Evolutionary conservation across 2,113 vertebrate genomes (phyloP).

Genomic region (Pelecanoides urinatrix): DNA sequence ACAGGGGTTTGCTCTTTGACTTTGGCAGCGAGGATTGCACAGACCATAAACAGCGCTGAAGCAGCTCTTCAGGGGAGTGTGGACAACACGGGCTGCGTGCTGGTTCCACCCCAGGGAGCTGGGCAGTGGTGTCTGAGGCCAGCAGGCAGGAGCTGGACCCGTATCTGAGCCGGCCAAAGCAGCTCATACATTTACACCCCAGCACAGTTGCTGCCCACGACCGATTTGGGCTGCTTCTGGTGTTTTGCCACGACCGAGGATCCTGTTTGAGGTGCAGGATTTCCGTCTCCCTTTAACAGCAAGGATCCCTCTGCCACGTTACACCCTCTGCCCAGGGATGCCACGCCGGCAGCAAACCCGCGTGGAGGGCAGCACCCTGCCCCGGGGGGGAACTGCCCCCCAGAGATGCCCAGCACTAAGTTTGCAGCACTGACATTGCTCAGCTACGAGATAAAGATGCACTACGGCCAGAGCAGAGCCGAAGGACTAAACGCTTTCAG

Average conservation of each 20-base stretch:
- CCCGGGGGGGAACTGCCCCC: rapidly evolving
- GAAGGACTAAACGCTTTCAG: rapidly evolving
- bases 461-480: not conserved
- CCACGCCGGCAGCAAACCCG: rapidly evolving
- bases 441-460: not conserved
- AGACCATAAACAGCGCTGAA: constrained; percentile 13
- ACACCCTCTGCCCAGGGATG: not conserved
- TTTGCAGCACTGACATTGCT: not conserved
- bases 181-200: rapidly evolving
- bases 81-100: not conserved
- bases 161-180: rapidly evolving
- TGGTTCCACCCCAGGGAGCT: not conserved
- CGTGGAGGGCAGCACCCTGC: not conserved
- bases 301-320: rapidly evolving
- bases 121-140: not conserved
- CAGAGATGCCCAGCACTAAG: not conserved
- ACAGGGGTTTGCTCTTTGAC: not conserved
- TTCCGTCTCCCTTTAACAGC: not conserved
- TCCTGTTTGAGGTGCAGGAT: not conserved
- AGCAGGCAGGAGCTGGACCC: not conserved
- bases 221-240: not conserved
- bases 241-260: not conserved
- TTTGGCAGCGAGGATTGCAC: not conserved
- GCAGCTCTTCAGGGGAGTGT: not conserved
- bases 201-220: rapidly evolving